These are phyloP conservation scores for Neodon shergylaensis DNA, from an alignment of 2,113 vertebrate genomes.

Conservation along the genomic window DNA sequence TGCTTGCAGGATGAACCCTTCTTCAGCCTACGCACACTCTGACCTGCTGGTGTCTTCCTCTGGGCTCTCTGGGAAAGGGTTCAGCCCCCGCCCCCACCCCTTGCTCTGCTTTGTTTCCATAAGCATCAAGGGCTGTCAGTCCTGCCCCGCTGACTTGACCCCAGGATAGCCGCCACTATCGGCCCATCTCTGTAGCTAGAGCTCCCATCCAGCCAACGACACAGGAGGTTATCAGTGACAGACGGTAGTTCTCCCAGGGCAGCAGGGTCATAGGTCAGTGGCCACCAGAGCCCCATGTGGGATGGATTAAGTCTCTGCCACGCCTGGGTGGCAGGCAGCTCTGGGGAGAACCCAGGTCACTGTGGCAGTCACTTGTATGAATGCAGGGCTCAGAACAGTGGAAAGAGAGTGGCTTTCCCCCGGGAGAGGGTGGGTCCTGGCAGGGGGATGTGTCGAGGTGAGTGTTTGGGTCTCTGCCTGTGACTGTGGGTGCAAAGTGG, in stretches of 20 bases:
- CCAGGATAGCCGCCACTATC: neutral
- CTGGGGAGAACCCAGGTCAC: constrained; percentile 48
- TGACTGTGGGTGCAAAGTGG: neutral
- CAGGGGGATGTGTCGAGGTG: neutral
- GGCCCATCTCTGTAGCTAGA: constrained; percentile 45
- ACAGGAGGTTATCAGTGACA: constrained; percentile 84
- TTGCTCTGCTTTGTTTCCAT: neutral
- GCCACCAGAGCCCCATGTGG: constrained; percentile 76
- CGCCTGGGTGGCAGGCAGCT: constrained; percentile 74
- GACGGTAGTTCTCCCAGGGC: constrained; percentile 84
- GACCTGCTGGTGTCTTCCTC: neutral
- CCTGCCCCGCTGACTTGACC: constrained; percentile 48
- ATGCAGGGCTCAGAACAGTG: neutral
- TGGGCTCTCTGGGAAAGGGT: neutral
- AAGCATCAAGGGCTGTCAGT: neutral
- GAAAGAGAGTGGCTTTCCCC: fast-evolving
- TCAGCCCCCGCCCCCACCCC: neutral
- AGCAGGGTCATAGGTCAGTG: constrained; percentile 84
- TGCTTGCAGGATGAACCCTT: fast-evolving
- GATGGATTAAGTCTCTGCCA: constrained; percentile 84
- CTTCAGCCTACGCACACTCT: neutral
- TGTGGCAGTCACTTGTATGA: constrained; percentile 56
- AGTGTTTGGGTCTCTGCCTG: neutral
- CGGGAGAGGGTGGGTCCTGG: neutral
- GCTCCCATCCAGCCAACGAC: constrained; percentile 67